Base-by-base conservation (phyloP, 2,888 invertebrate genomes). In the Torymus texanus region DNA sequence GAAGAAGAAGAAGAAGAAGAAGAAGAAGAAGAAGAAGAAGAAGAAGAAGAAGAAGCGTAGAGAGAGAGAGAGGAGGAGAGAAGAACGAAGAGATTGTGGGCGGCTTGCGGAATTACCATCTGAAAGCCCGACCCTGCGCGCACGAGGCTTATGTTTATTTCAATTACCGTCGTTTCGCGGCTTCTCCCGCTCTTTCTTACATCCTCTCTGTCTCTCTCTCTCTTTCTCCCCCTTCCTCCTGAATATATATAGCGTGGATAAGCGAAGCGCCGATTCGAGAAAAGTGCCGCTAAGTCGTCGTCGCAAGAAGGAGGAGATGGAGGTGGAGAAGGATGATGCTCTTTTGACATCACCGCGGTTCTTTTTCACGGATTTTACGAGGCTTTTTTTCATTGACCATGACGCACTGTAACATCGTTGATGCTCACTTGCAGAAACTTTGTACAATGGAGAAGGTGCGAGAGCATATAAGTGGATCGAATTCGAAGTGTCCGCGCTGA, bases 131-230 rank as follows among this genome's bases (percentile, higher is more conserved):
- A 81, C 80, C 41, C 53, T 4, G 3, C 29, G 56, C 58, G 67
- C 56, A 50, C 66, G 84, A 85, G 85, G 83, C 85, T 85, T 85
- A 86, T 85, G 84, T 86, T 86, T 86, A 86, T 87, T 85, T 86
- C 86, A 85, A 86, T 86, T 85, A 85, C 81, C 83, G 82, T 83
- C 82, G 78, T 83, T 84, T 73, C 66, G 76, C 79, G 77, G 56
- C 62, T 74, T 55, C 51, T 8, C 41, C 41, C 41, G 41, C 41
- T 41, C 8, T 41, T 41, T 41, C 41, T 41, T 41, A 41, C 8
- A 41, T 41, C 10, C 41, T 8, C 41, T 8, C 41, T 8, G 29
- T 1, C 75, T 74, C n/a, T n/a, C 8, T 66, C n/a, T 2, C 21
- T 24, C 51, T 41, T 41, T n/a, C 14, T 13, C 71, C n/a, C 0